These are phyloP conservation scores for Ploceus nigricollis DNA, from an alignment of 2,113 vertebrate genomes.

Conservation along the genomic window DNA sequence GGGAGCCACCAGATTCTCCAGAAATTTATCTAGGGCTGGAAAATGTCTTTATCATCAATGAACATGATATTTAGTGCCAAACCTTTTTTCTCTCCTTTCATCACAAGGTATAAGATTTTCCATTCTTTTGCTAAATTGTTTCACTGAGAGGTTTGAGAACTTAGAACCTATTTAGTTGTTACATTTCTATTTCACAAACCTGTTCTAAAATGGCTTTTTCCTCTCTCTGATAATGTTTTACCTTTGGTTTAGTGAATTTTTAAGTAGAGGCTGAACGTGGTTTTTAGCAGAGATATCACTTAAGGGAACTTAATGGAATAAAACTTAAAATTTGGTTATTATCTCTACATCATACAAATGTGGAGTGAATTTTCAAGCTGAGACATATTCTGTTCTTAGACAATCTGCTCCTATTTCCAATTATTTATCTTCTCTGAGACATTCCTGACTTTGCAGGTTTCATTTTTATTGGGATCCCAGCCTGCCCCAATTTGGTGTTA, in stretches of 20 bases:
- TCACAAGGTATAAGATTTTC: rapidly evolving
- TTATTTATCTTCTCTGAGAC: neutral
- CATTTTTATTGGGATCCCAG: neutral
- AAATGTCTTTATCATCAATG: neutral
- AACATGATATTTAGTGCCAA: rapidly evolving
- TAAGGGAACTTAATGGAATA: neutral
- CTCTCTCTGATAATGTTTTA: neutral
- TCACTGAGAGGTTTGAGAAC: neutral
- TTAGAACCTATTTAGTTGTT: neutral
- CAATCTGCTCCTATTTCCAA: neutral
- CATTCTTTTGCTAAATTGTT: neutral
- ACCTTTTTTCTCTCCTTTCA: neutral
- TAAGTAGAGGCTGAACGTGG: neutral
- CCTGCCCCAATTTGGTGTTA: neutral
- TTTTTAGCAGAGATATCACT: neutral
- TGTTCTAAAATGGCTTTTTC: neutral
- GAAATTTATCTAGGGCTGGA: neutral
- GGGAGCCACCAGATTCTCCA: neutral
- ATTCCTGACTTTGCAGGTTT: neutral
- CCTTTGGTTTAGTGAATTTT: neutral
- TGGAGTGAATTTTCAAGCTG: neutral
- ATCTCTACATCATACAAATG: neutral
- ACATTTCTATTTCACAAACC: neutral
- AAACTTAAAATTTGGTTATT: neutral
- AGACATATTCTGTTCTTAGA: neutral